Base-by-base conservation (phyloP, 2,113 vertebrate species). In the Xenus cinereus region DNA sequence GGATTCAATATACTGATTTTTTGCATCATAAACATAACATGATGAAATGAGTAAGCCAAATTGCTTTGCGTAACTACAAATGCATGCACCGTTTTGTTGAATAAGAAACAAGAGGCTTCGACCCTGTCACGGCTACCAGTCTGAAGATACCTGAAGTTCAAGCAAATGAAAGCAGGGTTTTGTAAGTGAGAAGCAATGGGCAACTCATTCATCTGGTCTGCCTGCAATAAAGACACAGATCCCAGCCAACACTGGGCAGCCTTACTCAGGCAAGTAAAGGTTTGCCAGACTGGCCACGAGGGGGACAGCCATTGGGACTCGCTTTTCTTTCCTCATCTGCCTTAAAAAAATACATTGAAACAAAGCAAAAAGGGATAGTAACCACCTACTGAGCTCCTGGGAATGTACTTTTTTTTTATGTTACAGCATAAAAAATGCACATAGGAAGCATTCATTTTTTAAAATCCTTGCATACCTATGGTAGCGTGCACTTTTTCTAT, bases 351-450 rank as follows among this genome's bases (percentile, higher is more conserved):
- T 43, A 43, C 2, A 59, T 32, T 32, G 48, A 87, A 95, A 91
- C 84, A 92, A 91, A 93, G 72, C 5, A 81, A 68, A 84, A 91
- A 79, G 60, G 76, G 3, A 87, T 60, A 92, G 73, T 57, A 94
- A 95, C 62, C 74, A 93, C 43, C 62, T 76, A 91, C 73, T 80
- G 41, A 92, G 72, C 80, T 96, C 90, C 91, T 76, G 45, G 56
- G 71, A 95, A 87, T 21, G 24, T 68, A 82, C 26, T 54, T 72
- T 89, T 64, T 64, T 64, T 79, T 64, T 60, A 89, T 73, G 62
- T n/a, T 87, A 50, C 57, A 82, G 66, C 39, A 73, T 53, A 73
- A 24, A 60, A 86, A 91, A 93, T 32, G 23, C 54, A 73, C 18
- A 35, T 10, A 51, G 35, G 45, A 64, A 75, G 89, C 45, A 84